phyloP scores from a whole-genome alignment of 2,888 invertebrate genomes.

The Drosophila prostipennis region DNA sequence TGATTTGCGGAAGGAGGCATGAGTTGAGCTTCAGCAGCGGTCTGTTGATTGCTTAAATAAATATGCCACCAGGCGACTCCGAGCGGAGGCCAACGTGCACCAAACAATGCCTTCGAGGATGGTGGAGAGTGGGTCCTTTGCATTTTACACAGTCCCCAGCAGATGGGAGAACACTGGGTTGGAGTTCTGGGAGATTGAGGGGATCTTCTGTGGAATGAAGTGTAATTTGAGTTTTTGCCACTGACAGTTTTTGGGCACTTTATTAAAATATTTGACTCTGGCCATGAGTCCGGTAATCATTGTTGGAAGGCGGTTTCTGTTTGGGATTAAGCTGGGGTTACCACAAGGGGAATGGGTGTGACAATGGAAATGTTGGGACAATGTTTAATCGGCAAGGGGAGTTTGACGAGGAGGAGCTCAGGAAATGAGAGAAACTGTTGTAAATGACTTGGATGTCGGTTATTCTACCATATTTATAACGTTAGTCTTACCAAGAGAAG shows the following conservation, averaged over 20 bases:
- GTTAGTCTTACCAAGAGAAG: too few species aligned
- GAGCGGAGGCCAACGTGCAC: constrained; percentile 55
- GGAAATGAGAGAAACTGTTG: not conserved
- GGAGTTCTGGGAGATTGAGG: not conserved
- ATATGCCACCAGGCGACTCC: constrained; percentile 55
- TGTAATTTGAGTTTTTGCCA: constrained; percentile 69
- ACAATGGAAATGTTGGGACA: constrained; percentile 25
- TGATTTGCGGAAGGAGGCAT: constrained; percentile 71
- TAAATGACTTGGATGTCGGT: not conserved
- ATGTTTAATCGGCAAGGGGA: constrained; percentile 2
- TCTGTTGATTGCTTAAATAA: constrained; percentile 76
- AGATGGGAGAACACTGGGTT: constrained; percentile 4
- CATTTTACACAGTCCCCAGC: constrained; percentile 55
- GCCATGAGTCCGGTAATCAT: constrained; percentile 56
- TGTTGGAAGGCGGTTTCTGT: constrained; percentile 29
- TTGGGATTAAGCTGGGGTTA: constrained; percentile 13
- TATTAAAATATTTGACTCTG: constrained; percentile 68
- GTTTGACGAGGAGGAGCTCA: not conserved
- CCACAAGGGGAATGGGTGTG: constrained; percentile 21
- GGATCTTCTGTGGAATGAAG: constrained; percentile 29
- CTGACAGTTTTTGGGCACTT: constrained; percentile 75
- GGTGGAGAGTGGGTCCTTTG: constrained; percentile 43
- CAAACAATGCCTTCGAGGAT: constrained; percentile 70
- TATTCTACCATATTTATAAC: not conserved
- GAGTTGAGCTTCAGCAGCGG: constrained; percentile 56